Evolutionary conservation across 1,140 invertebrate species (phyloP).

Genomic region (Heliconius hermathena): DNA sequence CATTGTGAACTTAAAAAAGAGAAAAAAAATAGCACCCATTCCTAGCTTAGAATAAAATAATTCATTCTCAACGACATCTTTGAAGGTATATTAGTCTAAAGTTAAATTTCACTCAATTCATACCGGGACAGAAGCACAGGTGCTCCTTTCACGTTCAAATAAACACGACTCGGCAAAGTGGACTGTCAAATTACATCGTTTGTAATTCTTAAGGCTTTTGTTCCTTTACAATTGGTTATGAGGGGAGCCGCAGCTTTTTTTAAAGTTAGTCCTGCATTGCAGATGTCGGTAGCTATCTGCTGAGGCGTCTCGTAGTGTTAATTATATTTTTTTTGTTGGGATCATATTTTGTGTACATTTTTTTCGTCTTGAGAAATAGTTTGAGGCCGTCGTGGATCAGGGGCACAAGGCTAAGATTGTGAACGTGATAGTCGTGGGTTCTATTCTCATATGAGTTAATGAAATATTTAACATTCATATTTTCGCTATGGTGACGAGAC

Average conservation of each 20-base stretch:
- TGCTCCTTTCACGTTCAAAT: constrained; percentile 42
- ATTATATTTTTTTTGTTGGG: neutral
- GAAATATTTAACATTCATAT: no score
- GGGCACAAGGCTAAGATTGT: no score
- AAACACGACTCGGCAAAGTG: constrained; percentile 38
- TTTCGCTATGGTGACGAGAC: no score
- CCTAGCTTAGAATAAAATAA: neutral
- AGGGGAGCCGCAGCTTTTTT: neutral
- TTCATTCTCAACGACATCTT: neutral
- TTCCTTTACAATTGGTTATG: constrained; percentile 11
- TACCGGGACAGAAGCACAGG: constrained; percentile 25
- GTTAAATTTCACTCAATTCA: constrained; percentile 18
- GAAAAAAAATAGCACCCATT: neutral
- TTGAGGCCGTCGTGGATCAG: no score
- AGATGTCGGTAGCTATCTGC: neutral
- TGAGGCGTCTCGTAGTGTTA: neutral
- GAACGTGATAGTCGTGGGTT: no score
- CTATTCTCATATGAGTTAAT: no score
- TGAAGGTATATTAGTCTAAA: constrained; percentile 15
- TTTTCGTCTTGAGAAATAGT: no score
- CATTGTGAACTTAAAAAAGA: no score
- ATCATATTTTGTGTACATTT: no score
- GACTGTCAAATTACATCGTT: constrained; percentile 42
- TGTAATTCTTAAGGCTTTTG: constrained; percentile 29
- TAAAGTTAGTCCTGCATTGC: constrained; percentile 7